Base-by-base conservation (phyloP, 2,888 invertebrate genomes). In the Piscicola geometra region DNA sequence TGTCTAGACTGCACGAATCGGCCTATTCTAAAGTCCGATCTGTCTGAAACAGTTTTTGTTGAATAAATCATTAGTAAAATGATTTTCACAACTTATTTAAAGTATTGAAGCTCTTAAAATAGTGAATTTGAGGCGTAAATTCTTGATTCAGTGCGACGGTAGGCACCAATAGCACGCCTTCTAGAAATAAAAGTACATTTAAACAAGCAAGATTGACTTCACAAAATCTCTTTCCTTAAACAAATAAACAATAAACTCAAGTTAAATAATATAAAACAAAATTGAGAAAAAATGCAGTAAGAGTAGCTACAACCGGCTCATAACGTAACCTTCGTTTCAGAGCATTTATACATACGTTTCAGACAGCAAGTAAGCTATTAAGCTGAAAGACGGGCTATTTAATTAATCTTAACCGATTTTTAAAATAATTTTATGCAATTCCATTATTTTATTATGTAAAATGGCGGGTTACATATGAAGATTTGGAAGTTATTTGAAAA, bases 351-450 rank as follows among this genome's bases (percentile, higher is more conserved):
- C 71, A 52, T 50, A 71, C 50, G 50, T 52, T 50, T 41, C 47
- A 71, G 50, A 71, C 71, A 71, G 71, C 71, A 71, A 71, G 47
- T 50, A 71, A 71, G 71, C 71, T 71, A 71, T 30, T 47, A 50
- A 50, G 47, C 50, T 50, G 30, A 52, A 50, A 71, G 71, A 50
- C 71, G 33, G 70, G 70, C 47, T 25, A 35, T 68, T 70, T 71
- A 50, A 47, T 41, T 50, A 47, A 71, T 41, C 71, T 47, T 25
- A 71, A 18, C 21, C 71, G 32, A 25, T 47, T 50, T 71, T n/a
- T 41, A 5, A 56, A 3, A 15, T 25, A 15, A 56, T 56, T 56
- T 56, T 25, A 15, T 25, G n/a, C 5, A 15, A 3, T 56, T 56
- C n/a, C n/a, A 56, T 18, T n/a, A 18, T 25, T 25, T 56, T 25